Evolutionary conservation across 1,140 invertebrate species (phyloP).

Genomic region (Battus philenor): DNA sequence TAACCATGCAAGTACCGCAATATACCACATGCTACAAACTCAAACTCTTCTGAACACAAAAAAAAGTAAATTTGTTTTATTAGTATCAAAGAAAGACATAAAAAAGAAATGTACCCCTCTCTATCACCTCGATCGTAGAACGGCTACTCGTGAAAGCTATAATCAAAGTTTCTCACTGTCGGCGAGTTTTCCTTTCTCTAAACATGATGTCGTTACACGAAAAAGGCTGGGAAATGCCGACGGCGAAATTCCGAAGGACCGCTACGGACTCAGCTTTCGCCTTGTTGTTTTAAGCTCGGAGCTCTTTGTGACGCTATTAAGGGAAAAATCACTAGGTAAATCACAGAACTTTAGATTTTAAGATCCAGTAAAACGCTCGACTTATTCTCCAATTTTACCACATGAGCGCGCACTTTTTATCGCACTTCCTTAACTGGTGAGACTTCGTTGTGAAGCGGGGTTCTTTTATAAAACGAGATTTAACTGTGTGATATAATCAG

Average conservation of each 20-base stretch:
- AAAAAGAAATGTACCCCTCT: constrained; percentile 66
- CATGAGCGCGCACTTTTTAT: constrained; percentile 6
- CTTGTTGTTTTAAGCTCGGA: constrained; percentile 53
- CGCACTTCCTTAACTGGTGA: constrained; percentile 4
- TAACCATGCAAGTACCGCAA: constrained; percentile 39
- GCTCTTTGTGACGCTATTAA: constrained; percentile 47
- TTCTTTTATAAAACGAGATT: too few relatives aligned
- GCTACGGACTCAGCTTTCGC: constrained; percentile 30
- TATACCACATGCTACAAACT: constrained; percentile 51
- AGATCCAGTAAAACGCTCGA: constrained; percentile 14
- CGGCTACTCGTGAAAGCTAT: constrained; percentile 68
- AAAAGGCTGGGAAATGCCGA: constrained; percentile 68
- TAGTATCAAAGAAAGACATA: constrained; percentile 68
- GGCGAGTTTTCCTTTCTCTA: constrained; percentile 70
- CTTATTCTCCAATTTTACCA: constrained; percentile 7
- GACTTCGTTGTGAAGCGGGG: too few relatives aligned
- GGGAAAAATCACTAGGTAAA: constrained; percentile 43
- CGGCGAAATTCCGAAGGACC: constrained; percentile 51
- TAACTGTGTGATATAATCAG: too few relatives aligned
- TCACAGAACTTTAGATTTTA: constrained; percentile 22
- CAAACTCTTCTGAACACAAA: constrained; percentile 43
- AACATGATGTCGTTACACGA: constrained; percentile 71
- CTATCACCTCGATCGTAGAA: constrained; percentile 64
- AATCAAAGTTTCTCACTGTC: constrained; percentile 71
- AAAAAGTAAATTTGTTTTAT: constrained; percentile 72